These are phyloP conservation scores for Bedellia somnulentella DNA, from an alignment of 2,888 invertebrate species.

Conservation along the genomic window DNA sequence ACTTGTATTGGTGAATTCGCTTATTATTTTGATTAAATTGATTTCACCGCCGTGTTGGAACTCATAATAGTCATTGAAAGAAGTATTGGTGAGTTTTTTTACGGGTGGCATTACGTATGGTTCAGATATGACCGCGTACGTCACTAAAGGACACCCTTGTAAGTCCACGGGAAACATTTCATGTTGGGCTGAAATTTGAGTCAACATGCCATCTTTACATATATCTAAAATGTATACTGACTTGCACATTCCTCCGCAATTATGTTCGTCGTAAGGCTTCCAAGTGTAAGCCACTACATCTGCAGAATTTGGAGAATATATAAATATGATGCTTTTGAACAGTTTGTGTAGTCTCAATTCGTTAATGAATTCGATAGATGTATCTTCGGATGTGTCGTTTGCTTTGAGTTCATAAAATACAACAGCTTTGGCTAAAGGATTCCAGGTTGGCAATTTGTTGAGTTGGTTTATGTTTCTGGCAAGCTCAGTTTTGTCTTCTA, in stretches of 20 bases:
- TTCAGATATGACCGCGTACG: conserved; percentile 43
- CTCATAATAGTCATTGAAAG: conserved; percentile 30
- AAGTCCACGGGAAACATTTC: conserved; percentile 42
- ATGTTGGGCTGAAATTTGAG: conserved; percentile 22
- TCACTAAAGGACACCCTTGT: conserved; percentile 40
- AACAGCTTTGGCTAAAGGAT: conserved; percentile 50
- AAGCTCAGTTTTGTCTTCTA: conserved; percentile 47
- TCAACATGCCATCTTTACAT: conserved; percentile 28
- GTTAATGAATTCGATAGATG: conserved; percentile 38
- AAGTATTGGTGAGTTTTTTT: conserved; percentile 19
- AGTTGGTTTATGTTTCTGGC: conserved; percentile 44
- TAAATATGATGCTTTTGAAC: conserved; percentile 38
- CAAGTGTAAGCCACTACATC: conserved; percentile 43
- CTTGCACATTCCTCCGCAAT: conserved; percentile 40
- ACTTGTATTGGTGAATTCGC: conserved; percentile 46
- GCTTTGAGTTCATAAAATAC: conserved; percentile 35
- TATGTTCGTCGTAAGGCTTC: conserved; percentile 40
- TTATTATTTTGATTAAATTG: conserved; percentile 45
- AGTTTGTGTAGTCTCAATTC: conserved; percentile 35
- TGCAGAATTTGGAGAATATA: conserved; percentile 24
- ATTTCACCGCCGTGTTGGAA: conserved; percentile 45
- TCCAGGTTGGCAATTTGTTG: conserved; percentile 51
- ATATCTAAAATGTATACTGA: conserved; percentile 38
- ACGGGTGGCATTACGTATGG: conserved; percentile 49
- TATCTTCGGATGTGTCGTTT: conserved; percentile 23